Evolutionary conservation across 2,113 vertebrate genomes (phyloP), one percentile per base, ranked within the genome.

Genomic region (Pomatorhinus ruficollis): DNA sequence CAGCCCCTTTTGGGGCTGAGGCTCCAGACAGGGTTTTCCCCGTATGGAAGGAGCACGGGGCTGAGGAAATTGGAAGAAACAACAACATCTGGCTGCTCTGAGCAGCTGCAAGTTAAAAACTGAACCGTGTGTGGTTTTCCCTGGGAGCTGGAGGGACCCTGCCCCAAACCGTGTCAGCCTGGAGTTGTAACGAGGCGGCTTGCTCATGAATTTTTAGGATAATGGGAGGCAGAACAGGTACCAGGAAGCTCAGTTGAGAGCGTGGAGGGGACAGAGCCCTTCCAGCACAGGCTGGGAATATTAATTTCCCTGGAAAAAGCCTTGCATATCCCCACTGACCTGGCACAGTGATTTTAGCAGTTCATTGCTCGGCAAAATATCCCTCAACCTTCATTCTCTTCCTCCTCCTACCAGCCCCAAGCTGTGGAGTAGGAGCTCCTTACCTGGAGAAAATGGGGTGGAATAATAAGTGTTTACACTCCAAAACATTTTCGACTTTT

Each of bases 11-110:
- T 17, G 33, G 3, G 45, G 50, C n/a, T 60, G 27, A 2, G 25
- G 63, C 92, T 87, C 52, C 6, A 1, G 42, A 25, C 23, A 21
- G 37, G 22, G 52, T 16, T 91, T 65, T 59, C 59, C 22, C 50
- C 1, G 1, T 5, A 3, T 0, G 0, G 6, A 44, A 54, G 49
- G n/a, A 89, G 42, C 6, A 4, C 0, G 0, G 27, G 37, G 31
- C 7, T 35, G 57, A 49, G 27, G 66, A 87, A 60, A 50, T 21
- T 10, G 52, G 52, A 2, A 6, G 40, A 2, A 24, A 5, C 7
- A 56, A 20, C 30, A 81, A 59, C 40, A 45, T 72, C 89, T 87
- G 72, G 64, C 57, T 71, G 64, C 59, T 81, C 71, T 1, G 21
- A 64, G 27, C 81, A 82, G 74, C 89, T 85, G 81, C 25, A 20